Conservation (phyloP, 2,888 invertebrate genomes). For the Camponotus fellah region DNA sequence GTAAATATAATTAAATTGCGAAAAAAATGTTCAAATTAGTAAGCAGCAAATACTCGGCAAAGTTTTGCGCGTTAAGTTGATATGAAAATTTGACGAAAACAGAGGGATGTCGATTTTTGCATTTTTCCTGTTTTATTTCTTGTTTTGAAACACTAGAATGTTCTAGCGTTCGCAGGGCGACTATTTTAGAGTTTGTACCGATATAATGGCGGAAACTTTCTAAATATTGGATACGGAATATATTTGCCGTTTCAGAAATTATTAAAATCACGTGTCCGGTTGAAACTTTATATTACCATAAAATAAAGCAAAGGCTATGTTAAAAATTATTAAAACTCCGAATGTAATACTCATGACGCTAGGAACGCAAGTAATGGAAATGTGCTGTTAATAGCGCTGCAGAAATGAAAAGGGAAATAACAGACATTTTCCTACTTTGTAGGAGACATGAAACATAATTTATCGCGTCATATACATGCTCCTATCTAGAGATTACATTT, state of each 20-base stretch:
- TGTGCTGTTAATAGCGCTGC: conserved; percentile 52
- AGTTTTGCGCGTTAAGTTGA: background rate
- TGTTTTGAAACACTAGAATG: background rate
- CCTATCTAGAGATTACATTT: conserved; percentile 29
- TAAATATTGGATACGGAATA: background rate
- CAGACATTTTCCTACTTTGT: conserved; percentile 55
- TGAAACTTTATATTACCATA: conserved; percentile 54
- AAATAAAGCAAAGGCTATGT: conserved; percentile 46
- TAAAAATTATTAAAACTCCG: conserved; percentile 57
- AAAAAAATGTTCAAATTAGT: conserved; percentile 6
- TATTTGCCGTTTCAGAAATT: conserved; percentile 47
- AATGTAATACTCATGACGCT: conserved; percentile 42
- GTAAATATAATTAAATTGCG: background rate
- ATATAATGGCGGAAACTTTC: conserved; percentile 44
- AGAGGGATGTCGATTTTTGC: background rate
- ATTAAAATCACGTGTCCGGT: conserved; percentile 46
- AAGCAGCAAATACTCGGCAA: background rate
- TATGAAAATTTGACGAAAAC: conserved; percentile 13
- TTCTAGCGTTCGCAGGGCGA: background rate
- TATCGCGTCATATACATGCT: conserved; percentile 1
- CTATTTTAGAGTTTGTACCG: conserved; percentile 35
- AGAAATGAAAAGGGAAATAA: conserved; percentile 54
- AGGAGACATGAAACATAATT: conserved; percentile 29
- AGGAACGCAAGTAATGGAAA: conserved; percentile 54
- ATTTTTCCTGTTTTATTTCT: conserved; percentile 20